phyloP scores from a whole-genome alignment of 2,113 vertebrate species.

The Furnarius figulus region DNA sequence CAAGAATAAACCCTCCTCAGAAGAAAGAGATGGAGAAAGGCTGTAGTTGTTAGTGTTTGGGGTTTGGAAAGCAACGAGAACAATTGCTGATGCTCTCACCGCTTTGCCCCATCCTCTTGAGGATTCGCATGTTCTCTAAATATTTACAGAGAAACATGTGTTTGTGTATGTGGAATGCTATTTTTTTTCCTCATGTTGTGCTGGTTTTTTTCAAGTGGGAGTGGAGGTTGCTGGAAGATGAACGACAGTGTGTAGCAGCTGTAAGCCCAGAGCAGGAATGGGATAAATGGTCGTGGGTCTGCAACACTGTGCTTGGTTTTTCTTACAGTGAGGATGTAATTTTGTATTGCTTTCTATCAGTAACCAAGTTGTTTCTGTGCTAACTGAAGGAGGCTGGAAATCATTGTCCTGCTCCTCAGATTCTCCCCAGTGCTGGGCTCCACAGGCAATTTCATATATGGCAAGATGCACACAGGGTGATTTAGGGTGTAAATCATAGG shows the following conservation, averaged over 20 bases:
- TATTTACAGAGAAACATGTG: not conserved
- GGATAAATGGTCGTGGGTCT: fast-evolving
- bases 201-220: not conserved
- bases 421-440: not conserved
- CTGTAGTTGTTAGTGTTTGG: not conserved
- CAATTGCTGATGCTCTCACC: fast-evolving
- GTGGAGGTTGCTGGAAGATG: not conserved
- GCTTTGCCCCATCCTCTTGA: not conserved
- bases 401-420: not conserved
- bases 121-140: not conserved
- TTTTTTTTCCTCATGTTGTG: not conserved
- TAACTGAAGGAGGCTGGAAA: not conserved
- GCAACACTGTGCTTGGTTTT: not conserved
- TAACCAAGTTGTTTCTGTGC: not conserved
- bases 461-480: fast-evolving
- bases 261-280: not conserved
- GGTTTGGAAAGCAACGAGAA: not conserved
- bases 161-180: not conserved
- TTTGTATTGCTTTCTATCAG: not conserved
- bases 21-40: not conserved
- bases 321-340: not conserved
- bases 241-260: not conserved
- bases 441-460: not conserved
- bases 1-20: not conserved
- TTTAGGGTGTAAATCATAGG: not conserved